Evolutionary conservation across 2,797 vertebrate genomes (phyloP), one percentile per base, ranked within the genome.

Genomic region (Acanthurus tractus): DNA sequence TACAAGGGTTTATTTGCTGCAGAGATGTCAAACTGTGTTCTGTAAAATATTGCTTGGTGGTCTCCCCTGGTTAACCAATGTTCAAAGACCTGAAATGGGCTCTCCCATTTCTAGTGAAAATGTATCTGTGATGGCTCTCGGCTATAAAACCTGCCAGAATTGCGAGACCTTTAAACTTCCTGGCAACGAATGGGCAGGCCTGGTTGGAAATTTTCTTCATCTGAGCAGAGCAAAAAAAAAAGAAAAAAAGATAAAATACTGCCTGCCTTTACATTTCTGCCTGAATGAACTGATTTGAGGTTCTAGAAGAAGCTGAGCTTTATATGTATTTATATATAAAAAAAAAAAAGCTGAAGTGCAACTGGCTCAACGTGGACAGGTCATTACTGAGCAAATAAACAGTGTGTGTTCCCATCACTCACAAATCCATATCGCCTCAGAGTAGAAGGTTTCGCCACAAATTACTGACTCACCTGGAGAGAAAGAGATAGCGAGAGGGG

Each of bases 51-150:
- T 77, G 75, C 70, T 69, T 71, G 63, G 85, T 70, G 72, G 86
- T 89, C 86, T 90, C 74, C 76, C 38, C 61, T 73, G 83, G 91
- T 89, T 86, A 88, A 92, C 82, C 79, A 70, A 74, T 79, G 82
- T 86, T 90, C 81, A 90, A 85, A 91, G 70, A 78, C 69, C 67
- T 69, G 68, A 86, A 85, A 79, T 84, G 76, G 80, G 84, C 82
- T 80, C 67, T 69, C 34, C 54, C 38, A 45, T 64, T 83, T 66
- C 75, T 23, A 36, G 44, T 73, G 70, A 69, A 71, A 82, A 84
- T 74, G 55, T 53, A 68, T 81, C 74, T 57, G 69, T 17, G 62
- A 76, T 78, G 44, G 70, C 78, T 82, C 55, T 53, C 4, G 52
- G 79, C 73, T 36, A 73, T n/a, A 78, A 78, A 76, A 69, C 14